These are phyloP conservation scores for Carterocephalus palaemon DNA, from an alignment of 2,888 invertebrate genomes.

Conservation along the genomic window DNA sequence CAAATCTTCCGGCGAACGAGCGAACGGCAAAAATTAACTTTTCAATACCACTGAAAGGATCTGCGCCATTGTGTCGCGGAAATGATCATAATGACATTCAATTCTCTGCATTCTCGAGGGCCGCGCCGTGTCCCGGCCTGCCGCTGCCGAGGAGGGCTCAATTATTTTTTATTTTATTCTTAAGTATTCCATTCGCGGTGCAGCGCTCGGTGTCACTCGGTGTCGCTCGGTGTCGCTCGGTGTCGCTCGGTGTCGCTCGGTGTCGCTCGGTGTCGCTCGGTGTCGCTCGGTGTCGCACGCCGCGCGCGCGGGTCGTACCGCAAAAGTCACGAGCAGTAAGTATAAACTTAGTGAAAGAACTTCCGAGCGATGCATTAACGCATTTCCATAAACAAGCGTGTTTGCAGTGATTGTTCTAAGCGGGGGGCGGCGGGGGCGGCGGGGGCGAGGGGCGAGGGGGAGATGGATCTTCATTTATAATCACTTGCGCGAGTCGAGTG, in stretches of 20 bases:
- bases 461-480: conserved; percentile 23
- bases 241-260: no score
- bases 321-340: no score
- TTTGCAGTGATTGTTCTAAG: conserved; percentile 12
- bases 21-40: conserved; percentile 3
- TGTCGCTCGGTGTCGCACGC: no score
- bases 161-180: no score
- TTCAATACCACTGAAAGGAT: background rate
- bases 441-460: conserved; percentile 7
- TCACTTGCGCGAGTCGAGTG: conserved; percentile 22
- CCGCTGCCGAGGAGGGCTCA: no score
- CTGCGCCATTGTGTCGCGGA: background rate
- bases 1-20: conserved; percentile 4
- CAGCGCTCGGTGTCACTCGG: no score
- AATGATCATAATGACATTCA: background rate
- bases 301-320: no score
- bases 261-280: no score
- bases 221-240: no score
- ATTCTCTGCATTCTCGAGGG: background rate
- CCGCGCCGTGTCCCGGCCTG: no score
- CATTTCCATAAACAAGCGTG: conserved; percentile 20
- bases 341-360: no score
- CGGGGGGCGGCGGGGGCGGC: background rate
- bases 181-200: no score
- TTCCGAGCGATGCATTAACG: conserved; percentile 10